Base-by-base conservation (phyloP, 2,113 vertebrate genomes). In the Toxotes chatareus region DNA sequence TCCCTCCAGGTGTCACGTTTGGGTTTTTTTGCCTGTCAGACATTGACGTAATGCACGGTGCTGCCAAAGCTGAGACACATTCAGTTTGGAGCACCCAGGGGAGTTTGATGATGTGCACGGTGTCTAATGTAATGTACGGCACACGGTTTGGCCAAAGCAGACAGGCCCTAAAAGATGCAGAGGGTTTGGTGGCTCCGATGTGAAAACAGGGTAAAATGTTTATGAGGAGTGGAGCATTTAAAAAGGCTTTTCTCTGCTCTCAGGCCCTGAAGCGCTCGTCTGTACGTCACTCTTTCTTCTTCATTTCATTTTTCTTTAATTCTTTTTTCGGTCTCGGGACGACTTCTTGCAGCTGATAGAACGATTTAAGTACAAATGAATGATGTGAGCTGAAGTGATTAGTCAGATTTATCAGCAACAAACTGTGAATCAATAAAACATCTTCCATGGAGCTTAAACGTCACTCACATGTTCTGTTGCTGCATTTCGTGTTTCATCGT, bases 71-170 rank as follows among this genome's bases (percentile, higher is more conserved):
- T 57, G 40, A 46, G 49, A 31, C 21, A 4, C 49, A 27, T 69
- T 78, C 46, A 40, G 3, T 44, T 6, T 14, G 67, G 11, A 59
- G 16, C 59, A 36, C 47, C 36, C 77, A 19, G 60, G 44, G 38
- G 66, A 70, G 65, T 53, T 32, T 70, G 56, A 51, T 51, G 53
- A 34, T 78, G 65, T 47, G 51, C 51, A 17, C 38, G 4, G 13
- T 36, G 21, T 31, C 42, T 51, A 27, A 27, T 27, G 40, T 49
- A 27, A 69, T 19, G 63, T 38, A 19, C 17, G 14, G 27, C 14
- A 7, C n/a, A 42, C 42, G 34, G 72, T 74, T 63, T 44, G 38
- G 23, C 21, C 60, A 40, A 38, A n/a, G 53, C n/a, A 9, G 68
- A n/a, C 68, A 5, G 7, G 1, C 3, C 16, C 21, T 64, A 21